Conservation (phyloP, 2,113 vertebrate genomes). For the Heliornis fulica region DNA sequence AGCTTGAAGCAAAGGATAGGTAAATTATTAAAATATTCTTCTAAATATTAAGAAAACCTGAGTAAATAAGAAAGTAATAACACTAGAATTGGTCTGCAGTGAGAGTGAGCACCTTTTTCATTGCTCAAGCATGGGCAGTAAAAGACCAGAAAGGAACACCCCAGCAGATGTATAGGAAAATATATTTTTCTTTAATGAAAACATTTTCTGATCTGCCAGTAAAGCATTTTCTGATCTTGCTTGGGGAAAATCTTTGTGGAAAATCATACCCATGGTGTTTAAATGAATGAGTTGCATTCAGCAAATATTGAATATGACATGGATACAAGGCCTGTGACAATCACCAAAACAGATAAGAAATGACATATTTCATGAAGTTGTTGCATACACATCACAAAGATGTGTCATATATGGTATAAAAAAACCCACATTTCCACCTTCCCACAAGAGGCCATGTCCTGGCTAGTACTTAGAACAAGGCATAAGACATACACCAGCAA, state of each 20-base stretch:
- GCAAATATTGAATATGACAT: not conserved
- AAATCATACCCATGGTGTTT: not conserved
- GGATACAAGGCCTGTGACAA: not conserved
- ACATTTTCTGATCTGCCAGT: not conserved
- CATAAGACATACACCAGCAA: not conserved
- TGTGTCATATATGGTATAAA: rapidly evolving
- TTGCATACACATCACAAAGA: not conserved
- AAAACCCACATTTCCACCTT: not conserved
- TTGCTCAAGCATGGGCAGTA: not conserved
- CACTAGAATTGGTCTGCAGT: not conserved
- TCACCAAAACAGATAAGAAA: not conserved
- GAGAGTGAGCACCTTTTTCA: not conserved
- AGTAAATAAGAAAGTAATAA: not conserved
- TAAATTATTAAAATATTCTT: not conserved
- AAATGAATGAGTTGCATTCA: not conserved
- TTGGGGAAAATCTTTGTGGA: not conserved
- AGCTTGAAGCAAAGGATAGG: not conserved
- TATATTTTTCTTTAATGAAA: not conserved
- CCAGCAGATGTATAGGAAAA: not conserved
- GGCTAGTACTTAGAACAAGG: not conserved
- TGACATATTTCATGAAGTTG: not conserved
- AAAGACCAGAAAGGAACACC: not conserved
- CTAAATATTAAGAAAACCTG: not conserved
- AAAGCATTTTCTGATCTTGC: too few species aligned
- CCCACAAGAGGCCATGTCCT: not conserved